A percentile compares a stretch with the other conserved stretches of the same genome.
These are phyloP conservation scores for Myodes glareolus DNA, from an alignment of 2,113 vertebrate species.

Conservation along the genomic window DNA sequence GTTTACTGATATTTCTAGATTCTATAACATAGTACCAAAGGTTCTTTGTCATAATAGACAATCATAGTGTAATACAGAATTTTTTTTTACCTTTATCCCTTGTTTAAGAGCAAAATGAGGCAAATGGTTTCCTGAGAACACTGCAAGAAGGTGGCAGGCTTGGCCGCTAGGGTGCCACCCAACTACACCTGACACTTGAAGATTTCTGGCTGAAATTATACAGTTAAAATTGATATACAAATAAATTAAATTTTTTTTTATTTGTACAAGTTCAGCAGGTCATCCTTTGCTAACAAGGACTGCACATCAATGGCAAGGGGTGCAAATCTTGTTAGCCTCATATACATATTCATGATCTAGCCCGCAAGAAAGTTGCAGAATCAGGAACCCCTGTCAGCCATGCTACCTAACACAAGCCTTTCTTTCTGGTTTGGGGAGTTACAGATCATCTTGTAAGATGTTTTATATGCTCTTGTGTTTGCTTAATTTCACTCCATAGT, in stretches of 20 bases:
- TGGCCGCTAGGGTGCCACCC: background rate
- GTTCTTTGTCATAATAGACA: background rate
- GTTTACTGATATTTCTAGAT: background rate
- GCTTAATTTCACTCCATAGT: background rate
- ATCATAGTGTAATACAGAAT: background rate
- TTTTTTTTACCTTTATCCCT: conserved; percentile 25
- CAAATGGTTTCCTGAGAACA: background rate
- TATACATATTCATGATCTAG: background rate
- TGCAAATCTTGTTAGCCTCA: background rate
- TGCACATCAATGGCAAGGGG: background rate
- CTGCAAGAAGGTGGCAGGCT: background rate
- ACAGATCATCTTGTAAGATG: background rate
- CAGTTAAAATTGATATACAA: conserved; percentile 4
- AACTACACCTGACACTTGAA: background rate
- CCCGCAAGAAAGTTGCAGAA: background rate
- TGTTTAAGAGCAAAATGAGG: background rate
- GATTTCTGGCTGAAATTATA: background rate
- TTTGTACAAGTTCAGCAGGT: background rate
- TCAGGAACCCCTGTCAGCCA: background rate
- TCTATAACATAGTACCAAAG: background rate
- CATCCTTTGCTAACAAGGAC: background rate
- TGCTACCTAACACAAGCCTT: background rate
- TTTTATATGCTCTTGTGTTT: background rate
- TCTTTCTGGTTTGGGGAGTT: conserved; percentile 27
- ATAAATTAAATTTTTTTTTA: background rate